Base-by-base conservation (phyloP, 2,797 vertebrate genomes). In the Cygnus olor region DNA sequence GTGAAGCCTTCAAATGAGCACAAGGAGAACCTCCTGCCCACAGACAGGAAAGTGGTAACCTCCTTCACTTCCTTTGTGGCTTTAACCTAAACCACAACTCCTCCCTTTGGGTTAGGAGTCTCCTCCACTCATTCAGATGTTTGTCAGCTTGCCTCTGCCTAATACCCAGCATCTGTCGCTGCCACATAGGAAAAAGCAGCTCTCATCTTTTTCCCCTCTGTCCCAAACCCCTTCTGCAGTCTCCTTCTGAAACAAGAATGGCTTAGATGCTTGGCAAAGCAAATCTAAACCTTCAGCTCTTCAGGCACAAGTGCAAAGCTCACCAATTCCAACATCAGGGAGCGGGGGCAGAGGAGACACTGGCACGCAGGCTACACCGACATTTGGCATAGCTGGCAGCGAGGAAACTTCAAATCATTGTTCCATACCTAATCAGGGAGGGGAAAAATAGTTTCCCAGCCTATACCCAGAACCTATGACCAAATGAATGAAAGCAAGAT, bases 71-170 rank as follows among this genome's bases (percentile, higher is more conserved):
- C 98, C 97, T 93, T 93, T 98, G 95, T 96, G 98, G 96, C 97
- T 98, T 97, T 92, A 97, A 95, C 94, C 97, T 94, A 97, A 97
- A 97, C 98, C 97, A 97, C 97, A 98, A 89, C 97, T 96, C 97
- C 96, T 98, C 96, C 97, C 97, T 94, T 87, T 94, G 80, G 91
- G 93, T 95, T 95, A 90, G 61, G 86, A 97, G 92, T 91, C 81
- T 95, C 96, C 96, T 97, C 96, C 96, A 89, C 88, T 90, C 96
- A 96, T 95, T 97, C 92, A 93, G 94, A 96, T 91, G 91, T 86
- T 87, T 90, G 78, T 90, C 90, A 89, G 85, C 86, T 96, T 95
- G 94, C 92, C 73, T 95, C 88, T 87, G 83, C 90, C 81, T 57
- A 80, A 88, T 94, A 90, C 18, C 86, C 94, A 86, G 88, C 78